A percentile compares a stretch with the other conserved stretches of the same genome.
Evolutionary conservation across 2,888 invertebrate species (phyloP).

Genomic region (Invenusta paracnida): DNA sequence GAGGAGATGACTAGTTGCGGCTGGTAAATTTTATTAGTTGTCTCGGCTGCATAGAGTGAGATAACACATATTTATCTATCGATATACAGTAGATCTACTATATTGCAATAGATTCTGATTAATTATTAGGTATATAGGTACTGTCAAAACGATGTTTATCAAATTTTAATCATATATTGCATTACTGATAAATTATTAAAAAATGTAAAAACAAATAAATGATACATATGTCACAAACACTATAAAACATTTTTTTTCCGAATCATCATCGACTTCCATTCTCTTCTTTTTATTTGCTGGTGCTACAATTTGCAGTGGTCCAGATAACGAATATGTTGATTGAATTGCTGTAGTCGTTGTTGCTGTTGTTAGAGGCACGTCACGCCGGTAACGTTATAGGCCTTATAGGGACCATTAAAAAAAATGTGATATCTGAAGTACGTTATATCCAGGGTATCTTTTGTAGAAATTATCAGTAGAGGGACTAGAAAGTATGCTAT

Average conservation of each 20-base stretch:
- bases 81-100: neutral
- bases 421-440: too few relatives aligned
- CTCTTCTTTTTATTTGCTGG: neutral
- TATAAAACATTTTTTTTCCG: neutral
- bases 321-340: neutral
- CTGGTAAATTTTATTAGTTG: too few relatives aligned
- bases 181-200: neutral
- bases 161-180: neutral
- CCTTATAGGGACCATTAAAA: too few relatives aligned
- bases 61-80: neutral
- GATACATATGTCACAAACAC: neutral
- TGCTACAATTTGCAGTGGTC: neutral
- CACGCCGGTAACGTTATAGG: too few relatives aligned
- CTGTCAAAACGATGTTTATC: neutral
- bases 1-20: too few relatives aligned
- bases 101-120: neutral
- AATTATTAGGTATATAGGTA: neutral
- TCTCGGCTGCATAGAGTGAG: too few relatives aligned
- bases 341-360: neutral
- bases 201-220: neutral
- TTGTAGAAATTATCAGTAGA: too few relatives aligned
- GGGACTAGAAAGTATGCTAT: too few relatives aligned
- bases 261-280: neutral
- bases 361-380: too few relatives aligned
- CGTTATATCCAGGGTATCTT: too few relatives aligned